These are phyloP conservation scores for Neoseiulus cucumeris DNA, from an alignment of 1,140 invertebrate species.

Conservation along the genomic window DNA sequence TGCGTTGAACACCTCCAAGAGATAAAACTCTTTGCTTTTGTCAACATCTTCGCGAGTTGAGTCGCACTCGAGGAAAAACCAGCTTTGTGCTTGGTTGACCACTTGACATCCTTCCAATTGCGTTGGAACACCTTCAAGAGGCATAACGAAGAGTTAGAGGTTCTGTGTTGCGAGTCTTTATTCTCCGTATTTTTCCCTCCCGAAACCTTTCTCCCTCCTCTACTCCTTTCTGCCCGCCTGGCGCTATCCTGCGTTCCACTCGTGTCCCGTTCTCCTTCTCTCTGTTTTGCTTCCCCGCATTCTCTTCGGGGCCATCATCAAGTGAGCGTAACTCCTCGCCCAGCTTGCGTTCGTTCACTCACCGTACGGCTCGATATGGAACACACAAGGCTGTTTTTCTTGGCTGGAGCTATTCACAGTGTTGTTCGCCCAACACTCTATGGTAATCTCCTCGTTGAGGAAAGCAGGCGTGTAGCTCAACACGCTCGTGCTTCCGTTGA, in stretches of 20 bases:
- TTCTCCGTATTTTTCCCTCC: too few species aligned
- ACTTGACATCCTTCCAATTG: not conserved
- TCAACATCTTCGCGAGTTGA: not conserved
- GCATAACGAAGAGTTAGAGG: too few species aligned
- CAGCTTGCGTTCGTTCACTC: not conserved
- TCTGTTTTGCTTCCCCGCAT: too few species aligned
- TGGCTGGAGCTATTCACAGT: not conserved
- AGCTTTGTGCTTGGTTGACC: conserved; percentile 2
- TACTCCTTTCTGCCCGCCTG: too few species aligned
- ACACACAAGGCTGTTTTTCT: not conserved
- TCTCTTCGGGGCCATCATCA: too few species aligned
- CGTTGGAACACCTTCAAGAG: not conserved
- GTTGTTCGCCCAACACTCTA: conserved; percentile 8
- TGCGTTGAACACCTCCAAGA: not conserved
- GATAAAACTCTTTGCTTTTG: not conserved
- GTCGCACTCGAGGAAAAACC: conserved; percentile 8
- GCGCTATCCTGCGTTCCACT: too few species aligned
- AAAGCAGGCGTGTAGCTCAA: not conserved
- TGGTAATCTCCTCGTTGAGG: not conserved
- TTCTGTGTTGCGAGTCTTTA: too few species aligned
- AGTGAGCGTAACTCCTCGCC: too few species aligned
- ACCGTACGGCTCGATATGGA: conserved; percentile 8
- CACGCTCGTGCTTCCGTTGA: not conserved
- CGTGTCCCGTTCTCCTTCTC: too few species aligned
- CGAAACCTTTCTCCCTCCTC: too few species aligned